Evolutionary conservation across 1,140 invertebrate species (phyloP).

Genomic region (Linepithema humile): DNA sequence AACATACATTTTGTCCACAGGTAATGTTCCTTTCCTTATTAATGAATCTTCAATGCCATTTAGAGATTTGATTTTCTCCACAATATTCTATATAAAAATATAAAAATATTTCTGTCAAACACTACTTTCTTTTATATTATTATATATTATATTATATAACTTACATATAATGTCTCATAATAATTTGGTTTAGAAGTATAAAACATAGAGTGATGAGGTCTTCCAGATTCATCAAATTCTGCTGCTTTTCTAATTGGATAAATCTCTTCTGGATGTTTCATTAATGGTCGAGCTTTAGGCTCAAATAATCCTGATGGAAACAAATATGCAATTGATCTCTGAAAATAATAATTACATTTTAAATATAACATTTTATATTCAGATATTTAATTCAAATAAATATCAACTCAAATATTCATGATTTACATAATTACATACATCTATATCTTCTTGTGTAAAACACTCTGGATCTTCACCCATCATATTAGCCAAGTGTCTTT

Average conservation of each 20-base stretch:
- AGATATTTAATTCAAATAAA: neutral
- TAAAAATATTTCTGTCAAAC: neutral
- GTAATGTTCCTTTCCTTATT: constrained; percentile 85
- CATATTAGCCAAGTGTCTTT: constrained; percentile 98
- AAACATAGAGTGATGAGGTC: constrained; percentile 95
- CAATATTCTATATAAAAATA: constrained; percentile 85
- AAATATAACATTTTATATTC: neutral
- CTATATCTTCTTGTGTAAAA: constrained; percentile 94
- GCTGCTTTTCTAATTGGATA: constrained; percentile 94
- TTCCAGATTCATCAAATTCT: constrained; percentile 94
- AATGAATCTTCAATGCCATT: constrained; percentile 89
- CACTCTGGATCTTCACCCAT: constrained; percentile 96
- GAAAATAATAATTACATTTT: constrained; percentile 73
- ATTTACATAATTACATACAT: constrained; percentile 86
- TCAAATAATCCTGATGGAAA: constrained; percentile 96
- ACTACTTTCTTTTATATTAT: constrained; percentile 18
- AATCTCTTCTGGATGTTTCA: constrained; percentile 94
- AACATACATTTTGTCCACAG: constrained; percentile 87
- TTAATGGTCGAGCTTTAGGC: constrained; percentile 91
- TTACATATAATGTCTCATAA: constrained; percentile 92
- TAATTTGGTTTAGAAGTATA: constrained; percentile 95
- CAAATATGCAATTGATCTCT: constrained; percentile 95
- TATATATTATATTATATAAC: constrained; percentile 46
- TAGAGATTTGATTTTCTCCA: constrained; percentile 87
- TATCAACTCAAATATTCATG: neutral